Percentiles rank a stretch among this genome's conserved stretches.
Conservation (phyloP, 2,888 invertebrate genomes). For the Gastracanthus pulcherrimus region DNA sequence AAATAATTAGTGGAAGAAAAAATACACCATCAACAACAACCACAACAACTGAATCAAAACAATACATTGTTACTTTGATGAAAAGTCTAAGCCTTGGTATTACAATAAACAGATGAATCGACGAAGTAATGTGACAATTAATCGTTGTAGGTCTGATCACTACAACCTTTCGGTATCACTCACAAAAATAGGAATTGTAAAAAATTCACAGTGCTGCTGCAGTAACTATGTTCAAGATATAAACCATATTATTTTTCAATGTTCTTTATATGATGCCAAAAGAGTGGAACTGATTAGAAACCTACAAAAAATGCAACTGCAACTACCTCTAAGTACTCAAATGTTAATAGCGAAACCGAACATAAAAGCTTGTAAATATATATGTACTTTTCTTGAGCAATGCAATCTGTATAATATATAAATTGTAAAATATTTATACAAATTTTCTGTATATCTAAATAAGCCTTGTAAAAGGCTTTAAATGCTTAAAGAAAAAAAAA, state of each 20-base stretch:
- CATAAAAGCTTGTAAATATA: not conserved
- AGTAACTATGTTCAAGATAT: too few species aligned
- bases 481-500: too few species aligned
- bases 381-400: too few species aligned
- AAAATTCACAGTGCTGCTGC: not conserved
- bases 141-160: not conserved
- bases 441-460: too few species aligned
- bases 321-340: not conserved
- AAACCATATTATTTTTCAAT: too few species aligned
- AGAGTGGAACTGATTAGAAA: not conserved
- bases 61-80: too few species aligned
- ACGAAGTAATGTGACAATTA: not conserved
- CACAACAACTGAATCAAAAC: too few species aligned
- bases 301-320: not conserved
- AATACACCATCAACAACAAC: too few species aligned
- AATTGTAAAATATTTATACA: too few species aligned
- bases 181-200: not conserved
- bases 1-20: too few species aligned
- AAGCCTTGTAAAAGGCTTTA: too few species aligned
- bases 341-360: slow-evolving; percentile 3
- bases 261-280: too few species aligned
- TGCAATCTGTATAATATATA: not conserved
- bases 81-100: not conserved
- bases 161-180: not conserved
- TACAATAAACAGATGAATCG: not conserved